phyloP scores from a whole-genome alignment of 2,113 vertebrate species.

The Anolis sagrei region DNA sequence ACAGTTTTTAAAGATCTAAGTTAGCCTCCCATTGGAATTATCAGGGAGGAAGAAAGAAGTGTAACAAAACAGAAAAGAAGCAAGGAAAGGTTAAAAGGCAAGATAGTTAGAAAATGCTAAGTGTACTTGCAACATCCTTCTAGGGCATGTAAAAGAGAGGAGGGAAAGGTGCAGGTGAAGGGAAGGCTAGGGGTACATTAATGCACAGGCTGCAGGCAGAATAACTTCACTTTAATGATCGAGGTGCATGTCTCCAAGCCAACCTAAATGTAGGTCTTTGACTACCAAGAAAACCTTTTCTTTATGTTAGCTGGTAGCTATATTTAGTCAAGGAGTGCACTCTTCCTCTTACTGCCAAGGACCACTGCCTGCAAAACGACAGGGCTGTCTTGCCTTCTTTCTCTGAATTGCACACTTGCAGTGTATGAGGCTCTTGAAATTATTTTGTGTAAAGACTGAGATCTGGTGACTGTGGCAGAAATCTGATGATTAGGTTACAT shows the following conservation, averaged over 20 bases:
- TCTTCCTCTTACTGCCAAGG: not conserved
- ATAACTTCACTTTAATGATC: not conserved
- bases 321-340: not conserved
- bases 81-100: not conserved
- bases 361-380: not conserved
- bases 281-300: not conserved
- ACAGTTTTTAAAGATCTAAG: not conserved
- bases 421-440: not conserved
- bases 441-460: not conserved
- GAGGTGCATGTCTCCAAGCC: not conserved
- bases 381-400: not conserved
- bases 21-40: not conserved
- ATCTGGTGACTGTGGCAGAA: not conserved
- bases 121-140: not conserved
- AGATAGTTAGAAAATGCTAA: not conserved
- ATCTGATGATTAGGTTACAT: too few relatives aligned
- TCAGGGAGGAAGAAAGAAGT: not conserved
- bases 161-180: not conserved
- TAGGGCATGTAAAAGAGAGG: not conserved
- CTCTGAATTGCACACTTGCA: not conserved
- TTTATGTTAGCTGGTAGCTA: not conserved
- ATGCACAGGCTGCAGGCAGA: not conserved
- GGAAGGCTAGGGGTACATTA: not conserved
- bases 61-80: not conserved
- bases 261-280: not conserved